These are phyloP conservation scores for Sinopyrophorus schimmeli DNA, from an alignment of 2,888 invertebrate species.

Conservation along the genomic window DNA sequence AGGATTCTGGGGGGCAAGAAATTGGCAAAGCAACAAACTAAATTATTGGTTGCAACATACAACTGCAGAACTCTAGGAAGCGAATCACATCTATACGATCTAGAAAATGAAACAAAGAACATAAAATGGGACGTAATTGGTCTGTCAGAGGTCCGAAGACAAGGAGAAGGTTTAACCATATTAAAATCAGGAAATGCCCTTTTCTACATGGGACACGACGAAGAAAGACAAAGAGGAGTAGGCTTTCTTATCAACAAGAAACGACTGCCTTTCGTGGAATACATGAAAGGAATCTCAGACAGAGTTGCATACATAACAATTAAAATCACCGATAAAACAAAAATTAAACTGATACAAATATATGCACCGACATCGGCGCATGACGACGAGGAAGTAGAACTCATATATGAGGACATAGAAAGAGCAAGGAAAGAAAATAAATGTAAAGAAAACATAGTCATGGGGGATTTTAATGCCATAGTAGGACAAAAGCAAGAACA, in stretches of 20 bases:
- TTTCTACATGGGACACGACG: neutral
- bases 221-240: constrained; percentile 1
- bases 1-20: too few species aligned
- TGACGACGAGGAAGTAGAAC: neutral
- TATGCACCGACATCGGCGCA: neutral
- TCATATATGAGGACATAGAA: neutral
- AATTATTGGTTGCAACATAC: too few species aligned
- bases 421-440: neutral
- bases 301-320: constrained; percentile 1
- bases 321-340: neutral
- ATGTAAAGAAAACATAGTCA: neutral
- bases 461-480: constrained; percentile 1
- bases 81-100: too few species aligned
- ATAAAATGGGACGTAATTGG: too few species aligned
- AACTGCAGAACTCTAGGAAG: too few species aligned
- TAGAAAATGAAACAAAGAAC: too few species aligned
- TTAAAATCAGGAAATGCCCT: too few species aligned
- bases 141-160: too few species aligned
- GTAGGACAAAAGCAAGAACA: neutral
- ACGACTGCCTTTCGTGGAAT: neutral
- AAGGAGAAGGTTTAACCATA: too few species aligned
- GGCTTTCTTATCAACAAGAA: neutral
- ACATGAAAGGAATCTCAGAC: neutral
- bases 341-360: neutral
- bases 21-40: too few species aligned